These are phyloP conservation scores for Pseudomugil tenellus DNA, from an alignment of 2,797 vertebrate genomes.

Conservation along the genomic window DNA sequence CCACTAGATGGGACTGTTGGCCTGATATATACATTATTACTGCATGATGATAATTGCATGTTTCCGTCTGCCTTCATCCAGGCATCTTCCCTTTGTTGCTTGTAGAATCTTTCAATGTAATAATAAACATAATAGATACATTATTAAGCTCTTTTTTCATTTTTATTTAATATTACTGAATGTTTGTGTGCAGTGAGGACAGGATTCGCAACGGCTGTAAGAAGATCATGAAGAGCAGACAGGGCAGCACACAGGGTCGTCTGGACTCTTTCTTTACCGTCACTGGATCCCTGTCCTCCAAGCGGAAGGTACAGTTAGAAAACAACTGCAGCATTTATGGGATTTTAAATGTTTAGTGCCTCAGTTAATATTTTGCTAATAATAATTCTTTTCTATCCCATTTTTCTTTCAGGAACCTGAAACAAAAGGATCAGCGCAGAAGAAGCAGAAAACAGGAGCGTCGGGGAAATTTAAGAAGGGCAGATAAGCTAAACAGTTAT, in stretches of 20 bases:
- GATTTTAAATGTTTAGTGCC: too few species aligned
- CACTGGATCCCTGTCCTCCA: constrained; percentile 94
- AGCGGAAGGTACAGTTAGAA: constrained; percentile 85
- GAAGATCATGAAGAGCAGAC: constrained; percentile 91
- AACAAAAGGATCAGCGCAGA: constrained; percentile 88
- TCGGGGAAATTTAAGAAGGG: constrained; percentile 85
- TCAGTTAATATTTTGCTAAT: neutral
- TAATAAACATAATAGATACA: too few species aligned
- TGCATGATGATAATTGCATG: neutral
- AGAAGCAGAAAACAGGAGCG: constrained; percentile 87
- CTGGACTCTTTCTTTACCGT: constrained; percentile 96
- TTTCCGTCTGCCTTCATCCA: neutral
- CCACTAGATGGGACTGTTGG: constrained; percentile 31
- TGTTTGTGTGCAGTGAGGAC: constrained; percentile 84
- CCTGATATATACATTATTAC: neutral
- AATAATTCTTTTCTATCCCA: neutral
- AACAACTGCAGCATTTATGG: neutral
- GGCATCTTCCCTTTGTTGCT: neutral
- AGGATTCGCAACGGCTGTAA: constrained; percentile 89
- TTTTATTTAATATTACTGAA: neutral
- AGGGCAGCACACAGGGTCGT: constrained; percentile 94
- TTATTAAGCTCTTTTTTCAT: neutral
- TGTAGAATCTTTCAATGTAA: too few species aligned
- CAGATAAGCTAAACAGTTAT: constrained; percentile 75
- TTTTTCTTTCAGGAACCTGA: constrained; percentile 80